These are phyloP conservation scores for Papilio dardanus DNA, from an alignment of 1,140 invertebrate species.

Conservation along the genomic window DNA sequence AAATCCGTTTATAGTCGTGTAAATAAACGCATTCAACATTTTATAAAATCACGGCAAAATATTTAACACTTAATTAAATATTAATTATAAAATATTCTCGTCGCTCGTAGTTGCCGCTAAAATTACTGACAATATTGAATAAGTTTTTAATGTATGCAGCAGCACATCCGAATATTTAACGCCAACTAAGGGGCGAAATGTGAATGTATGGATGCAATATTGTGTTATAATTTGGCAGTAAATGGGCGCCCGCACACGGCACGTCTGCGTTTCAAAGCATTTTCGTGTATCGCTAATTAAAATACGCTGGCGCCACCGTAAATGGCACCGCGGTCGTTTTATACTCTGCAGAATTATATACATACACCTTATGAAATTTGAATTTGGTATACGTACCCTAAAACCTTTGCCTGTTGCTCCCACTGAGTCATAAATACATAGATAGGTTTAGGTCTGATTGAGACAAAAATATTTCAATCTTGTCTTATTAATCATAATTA, in stretches of 20 bases:
- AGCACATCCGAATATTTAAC: constrained; percentile 36
- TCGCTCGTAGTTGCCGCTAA: constrained; percentile 10
- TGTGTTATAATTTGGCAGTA: constrained; percentile 69
- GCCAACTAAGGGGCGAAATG: constrained; percentile 29
- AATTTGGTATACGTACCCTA: constrained; percentile 47
- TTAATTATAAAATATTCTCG: constrained; percentile 8
- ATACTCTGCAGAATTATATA: constrained; percentile 62
- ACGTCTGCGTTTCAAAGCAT: constrained; percentile 72
- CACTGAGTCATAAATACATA: background rate
- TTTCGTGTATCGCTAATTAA: constrained; percentile 81
- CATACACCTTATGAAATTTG: constrained; percentile 68
- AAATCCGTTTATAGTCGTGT: background rate
- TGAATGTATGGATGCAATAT: constrained; percentile 54
- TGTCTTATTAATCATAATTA: too few species aligned
- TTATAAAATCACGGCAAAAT: background rate
- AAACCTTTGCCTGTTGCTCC: constrained; percentile 35
- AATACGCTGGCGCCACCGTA: constrained; percentile 74
- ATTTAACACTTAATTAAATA: constrained; percentile 13
- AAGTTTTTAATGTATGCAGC: constrained; percentile 35
- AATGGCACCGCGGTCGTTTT: constrained; percentile 60
- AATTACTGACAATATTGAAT: constrained; percentile 31
- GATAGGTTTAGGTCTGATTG: background rate
- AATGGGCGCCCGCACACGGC: constrained; percentile 58
- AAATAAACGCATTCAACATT: background rate
- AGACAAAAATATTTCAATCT: too few species aligned